Evolutionary conservation across 2,113 vertebrate genomes (phyloP).

Genomic region (Equus quagga): DNA sequence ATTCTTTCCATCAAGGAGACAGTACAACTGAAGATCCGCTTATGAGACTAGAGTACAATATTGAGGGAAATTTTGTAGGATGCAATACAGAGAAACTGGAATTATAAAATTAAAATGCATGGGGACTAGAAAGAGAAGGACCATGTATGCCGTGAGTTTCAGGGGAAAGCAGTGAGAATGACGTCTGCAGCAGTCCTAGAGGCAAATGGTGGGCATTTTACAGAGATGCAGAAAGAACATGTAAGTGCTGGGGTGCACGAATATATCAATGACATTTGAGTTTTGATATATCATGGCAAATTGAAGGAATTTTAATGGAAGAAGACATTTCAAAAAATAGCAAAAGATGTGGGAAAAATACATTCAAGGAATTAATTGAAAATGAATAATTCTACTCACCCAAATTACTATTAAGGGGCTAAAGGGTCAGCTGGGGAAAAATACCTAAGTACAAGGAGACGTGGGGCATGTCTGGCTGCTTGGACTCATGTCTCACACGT

Average conservation of each 20-base stretch:
- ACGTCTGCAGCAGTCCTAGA: rapidly evolving
- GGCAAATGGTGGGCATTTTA: background rate
- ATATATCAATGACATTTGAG: background rate
- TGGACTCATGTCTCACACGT: background rate
- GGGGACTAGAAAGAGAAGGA: background rate
- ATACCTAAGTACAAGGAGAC: background rate
- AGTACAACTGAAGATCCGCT: background rate
- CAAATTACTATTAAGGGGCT: background rate
- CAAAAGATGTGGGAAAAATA: background rate
- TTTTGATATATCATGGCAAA: background rate
- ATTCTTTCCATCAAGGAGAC: background rate
- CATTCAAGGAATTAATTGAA: background rate
- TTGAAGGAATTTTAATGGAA: background rate
- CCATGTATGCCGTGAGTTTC: background rate
- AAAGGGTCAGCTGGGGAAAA: background rate
- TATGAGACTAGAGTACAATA: too few species aligned
- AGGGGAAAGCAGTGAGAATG: background rate
- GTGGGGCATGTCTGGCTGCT: background rate
- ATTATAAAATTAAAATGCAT: background rate
- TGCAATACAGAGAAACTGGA: background rate
- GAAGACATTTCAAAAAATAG: background rate
- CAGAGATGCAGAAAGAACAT: background rate
- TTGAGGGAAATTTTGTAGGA: background rate
- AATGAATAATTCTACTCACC: background rate
- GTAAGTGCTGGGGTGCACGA: rapidly evolving